phyloP scores from a whole-genome alignment of 2,888 invertebrate species.

The Scaptomyza parva region DNA sequence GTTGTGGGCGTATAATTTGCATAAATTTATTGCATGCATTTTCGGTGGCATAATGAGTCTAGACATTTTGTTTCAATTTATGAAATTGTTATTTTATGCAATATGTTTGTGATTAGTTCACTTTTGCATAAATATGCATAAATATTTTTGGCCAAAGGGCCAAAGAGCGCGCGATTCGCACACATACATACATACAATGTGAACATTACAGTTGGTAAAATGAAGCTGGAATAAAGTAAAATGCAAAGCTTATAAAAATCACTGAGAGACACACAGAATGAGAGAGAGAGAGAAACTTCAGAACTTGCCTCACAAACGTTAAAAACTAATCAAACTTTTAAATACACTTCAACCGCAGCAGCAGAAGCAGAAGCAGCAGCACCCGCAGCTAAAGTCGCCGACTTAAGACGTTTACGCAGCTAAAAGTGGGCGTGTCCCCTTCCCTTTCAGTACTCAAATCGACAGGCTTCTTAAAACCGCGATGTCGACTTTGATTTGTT shows the following conservation, averaged over 20 bases:
- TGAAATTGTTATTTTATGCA: slow-evolving; percentile 76
- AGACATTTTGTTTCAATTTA: slow-evolving; percentile 75
- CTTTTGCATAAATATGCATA: slow-evolving; percentile 69
- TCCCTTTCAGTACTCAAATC: slow-evolving; percentile 52
- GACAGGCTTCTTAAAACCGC: slow-evolving; percentile 77
- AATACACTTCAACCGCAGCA: slow-evolving; percentile 80
- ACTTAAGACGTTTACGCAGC: slow-evolving; percentile 68
- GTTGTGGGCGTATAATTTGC: slow-evolving; percentile 57
- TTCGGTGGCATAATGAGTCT: slow-evolving; percentile 73
- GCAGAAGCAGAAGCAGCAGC: slow-evolving; percentile 3
- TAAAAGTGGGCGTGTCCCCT: slow-evolving; percentile 38
- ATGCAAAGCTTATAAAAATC: slow-evolving; percentile 55
- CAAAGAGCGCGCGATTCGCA: neutral
- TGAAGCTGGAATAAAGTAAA: slow-evolving; percentile 29
- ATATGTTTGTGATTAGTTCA: slow-evolving; percentile 75
- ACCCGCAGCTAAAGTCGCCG: slow-evolving; percentile 3
- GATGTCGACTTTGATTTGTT: slow-evolving; percentile 77
- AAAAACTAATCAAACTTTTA: slow-evolving; percentile 81
- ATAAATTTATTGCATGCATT: slow-evolving; percentile 72
- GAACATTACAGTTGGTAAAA: slow-evolving; percentile 35
- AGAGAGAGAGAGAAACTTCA: slow-evolving; percentile 20
- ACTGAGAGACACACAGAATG: slow-evolving; percentile 5
- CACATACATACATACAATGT: slow-evolving; percentile 4
- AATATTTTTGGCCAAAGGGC: slow-evolving; percentile 18
- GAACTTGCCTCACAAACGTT: slow-evolving; percentile 70